phyloP scores from a whole-genome alignment of 30 jellyfish, hydroid and myxozoan genomes.

The Cassiopea xamachana region DNA sequence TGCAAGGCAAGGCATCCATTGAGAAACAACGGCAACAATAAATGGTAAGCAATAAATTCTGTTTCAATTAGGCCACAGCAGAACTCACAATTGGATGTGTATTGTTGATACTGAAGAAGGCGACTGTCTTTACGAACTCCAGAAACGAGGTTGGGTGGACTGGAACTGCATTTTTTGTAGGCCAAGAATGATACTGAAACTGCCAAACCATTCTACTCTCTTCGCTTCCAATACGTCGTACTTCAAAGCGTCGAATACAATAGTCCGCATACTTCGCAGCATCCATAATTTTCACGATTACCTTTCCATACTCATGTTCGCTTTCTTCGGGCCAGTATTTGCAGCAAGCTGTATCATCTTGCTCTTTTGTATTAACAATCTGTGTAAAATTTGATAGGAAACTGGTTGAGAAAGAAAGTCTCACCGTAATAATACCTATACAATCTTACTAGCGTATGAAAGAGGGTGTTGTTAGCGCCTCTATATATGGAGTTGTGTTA shows the following conservation, averaged over 20 bases:
- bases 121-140: slow-evolving; percentile 69
- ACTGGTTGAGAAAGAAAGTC: background rate
- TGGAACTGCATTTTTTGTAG: slow-evolving; percentile 66
- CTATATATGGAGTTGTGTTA: too few relatives aligned
- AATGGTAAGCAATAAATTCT: too few relatives aligned
- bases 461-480: too few relatives aligned
- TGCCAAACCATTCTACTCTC: slow-evolving; percentile 59
- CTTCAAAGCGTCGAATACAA: slow-evolving; percentile 36
- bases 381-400: background rate
- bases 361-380: slow-evolving; percentile 40
- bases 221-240: background rate
- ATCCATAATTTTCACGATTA: slow-evolving; percentile 20
- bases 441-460: too few relatives aligned
- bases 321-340: slow-evolving; percentile 61
- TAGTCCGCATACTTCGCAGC: slow-evolving; percentile 20
- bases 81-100: slow-evolving; percentile 60
- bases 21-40: too few relatives aligned
- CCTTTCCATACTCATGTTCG: background rate
- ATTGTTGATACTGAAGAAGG: slow-evolving; percentile 43
- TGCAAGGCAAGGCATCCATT: too few relatives aligned
- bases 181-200: slow-evolving; percentile 84
- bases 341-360: slow-evolving; percentile 32
- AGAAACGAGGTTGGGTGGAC: slow-evolving; percentile 71
- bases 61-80: background rate
- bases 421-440: too few relatives aligned